Evolutionary conservation across 2,113 vertebrate genomes (phyloP), one percentile per base, ranked within the genome.

Genomic region (Oncorhynchus keta): DNA sequence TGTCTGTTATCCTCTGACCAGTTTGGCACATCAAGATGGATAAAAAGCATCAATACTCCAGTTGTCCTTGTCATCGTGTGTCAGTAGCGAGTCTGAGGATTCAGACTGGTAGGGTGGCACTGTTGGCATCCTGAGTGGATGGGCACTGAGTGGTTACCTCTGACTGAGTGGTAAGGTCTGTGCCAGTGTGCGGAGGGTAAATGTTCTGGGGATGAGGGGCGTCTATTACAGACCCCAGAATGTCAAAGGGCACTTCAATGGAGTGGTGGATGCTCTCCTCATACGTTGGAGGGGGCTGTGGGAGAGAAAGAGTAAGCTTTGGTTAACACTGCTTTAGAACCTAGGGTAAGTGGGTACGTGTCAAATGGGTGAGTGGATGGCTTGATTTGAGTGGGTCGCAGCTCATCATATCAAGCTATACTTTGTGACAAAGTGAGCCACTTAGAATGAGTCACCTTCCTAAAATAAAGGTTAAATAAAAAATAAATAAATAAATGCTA

Each of bases 281-380:
- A 4, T 94, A 94, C 4, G 93, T 88, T 2, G 93, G 93, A n/a
- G 93, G 93, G 64, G 87, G 83, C 93, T 94, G 79, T 20, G 5
- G 13, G 48, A 49, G 72, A 20, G 51, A 26, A 48, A 49, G 68
- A 70, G 61, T 2, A 4, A 48, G 12, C 2, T 12, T 9, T 28
- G 24, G 45, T 45, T 68, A 68, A 12, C 57, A 73, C 2, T 26
- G 9, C 45, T 49, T 49, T 49, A 35, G 30, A 45, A 32, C 26
- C 35, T 11, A 32, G 6, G 0, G 13, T 22, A 16, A 5, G 68
- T 13, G 9, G 9, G 39, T 11, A 5, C 7, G 12, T 24, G 68
- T 39, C 4, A 39, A 1, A 48, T n/a, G 1, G 30, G 26, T 6
- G n/a, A 66, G 24, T 20, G 26, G 5, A 68, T 13, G 30, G 66